phyloP scores from a whole-genome alignment of 2,113 vertebrate species.

The Ia io region DNA sequence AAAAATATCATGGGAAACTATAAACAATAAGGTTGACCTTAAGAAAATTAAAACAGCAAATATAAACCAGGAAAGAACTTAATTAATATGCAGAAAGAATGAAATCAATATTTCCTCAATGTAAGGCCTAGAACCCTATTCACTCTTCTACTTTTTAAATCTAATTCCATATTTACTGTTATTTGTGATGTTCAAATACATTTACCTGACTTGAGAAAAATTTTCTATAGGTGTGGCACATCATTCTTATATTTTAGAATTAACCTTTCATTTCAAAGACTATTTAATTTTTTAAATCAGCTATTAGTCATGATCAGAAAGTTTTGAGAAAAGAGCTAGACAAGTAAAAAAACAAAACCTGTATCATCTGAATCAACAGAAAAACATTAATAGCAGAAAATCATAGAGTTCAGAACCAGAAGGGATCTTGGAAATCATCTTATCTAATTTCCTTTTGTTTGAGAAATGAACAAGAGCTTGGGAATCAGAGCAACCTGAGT shows the following conservation, averaged over 20 bases:
- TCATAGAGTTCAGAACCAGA: background rate
- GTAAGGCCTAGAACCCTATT: background rate
- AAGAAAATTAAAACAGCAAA: slow-evolving; percentile 27
- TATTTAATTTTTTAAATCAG: slow-evolving; percentile 40
- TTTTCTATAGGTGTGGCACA: background rate
- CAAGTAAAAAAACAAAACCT: background rate
- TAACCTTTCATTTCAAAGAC: slow-evolving; percentile 16
- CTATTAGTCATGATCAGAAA: background rate
- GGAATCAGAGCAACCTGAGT: background rate
- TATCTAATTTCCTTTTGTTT: background rate
- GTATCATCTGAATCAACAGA: background rate
- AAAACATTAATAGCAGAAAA: background rate
- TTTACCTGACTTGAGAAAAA: background rate
- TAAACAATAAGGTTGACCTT: background rate
- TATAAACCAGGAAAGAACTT: background rate
- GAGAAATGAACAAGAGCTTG: background rate
- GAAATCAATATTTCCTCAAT: background rate
- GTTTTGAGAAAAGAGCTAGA: background rate
- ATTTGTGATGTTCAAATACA: slow-evolving; percentile 20
- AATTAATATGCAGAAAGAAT: background rate
- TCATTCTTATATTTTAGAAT: background rate
- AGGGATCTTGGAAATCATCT: background rate
- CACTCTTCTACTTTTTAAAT: background rate
- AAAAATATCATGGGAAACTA: background rate
- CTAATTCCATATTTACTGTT: background rate